Conservation (phyloP, 1,140 invertebrate species). For the Zaprionus africanus region DNA sequence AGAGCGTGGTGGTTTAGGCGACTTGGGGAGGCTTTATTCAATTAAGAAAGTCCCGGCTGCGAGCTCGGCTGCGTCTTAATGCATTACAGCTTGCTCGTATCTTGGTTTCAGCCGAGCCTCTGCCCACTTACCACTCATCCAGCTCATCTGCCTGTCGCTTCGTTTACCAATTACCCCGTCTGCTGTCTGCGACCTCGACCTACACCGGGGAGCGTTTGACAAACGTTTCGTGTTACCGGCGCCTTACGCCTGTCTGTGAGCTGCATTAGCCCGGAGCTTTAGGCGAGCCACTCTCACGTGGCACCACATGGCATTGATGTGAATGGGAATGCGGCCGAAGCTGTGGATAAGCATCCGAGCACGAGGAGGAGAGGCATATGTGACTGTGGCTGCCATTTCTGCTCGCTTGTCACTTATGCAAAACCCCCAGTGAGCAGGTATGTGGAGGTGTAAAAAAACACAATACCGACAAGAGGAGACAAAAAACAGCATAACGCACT, state of each 20-base stretch:
- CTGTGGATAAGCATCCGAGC: slow-evolving; percentile 18
- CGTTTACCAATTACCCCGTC: slow-evolving; percentile 27
- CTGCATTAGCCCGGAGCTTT: slow-evolving; percentile 72
- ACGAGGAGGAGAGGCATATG: slow-evolving; percentile 4
- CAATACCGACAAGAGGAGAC: slow-evolving; percentile 20
- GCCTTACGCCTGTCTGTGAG: slow-evolving; percentile 59
- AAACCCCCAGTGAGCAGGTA: slow-evolving; percentile 72
- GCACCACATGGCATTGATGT: slow-evolving; percentile 28
- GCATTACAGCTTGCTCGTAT: slow-evolving; percentile 33
- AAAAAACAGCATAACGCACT: slow-evolving; percentile 33
- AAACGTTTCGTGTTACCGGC: slow-evolving; percentile 62
- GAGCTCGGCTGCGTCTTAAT: slow-evolving; percentile 50
- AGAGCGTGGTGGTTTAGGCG: not conserved
- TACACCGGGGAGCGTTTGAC: slow-evolving; percentile 62
- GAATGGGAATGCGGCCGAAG: slow-evolving; percentile 27
- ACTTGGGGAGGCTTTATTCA: slow-evolving; percentile 37
- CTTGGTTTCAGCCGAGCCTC: slow-evolving; percentile 3
- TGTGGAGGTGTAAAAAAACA: slow-evolving; percentile 66
- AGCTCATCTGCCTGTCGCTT: slow-evolving; percentile 10
- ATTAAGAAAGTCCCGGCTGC: slow-evolving; percentile 58
- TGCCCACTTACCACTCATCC: not conserved
- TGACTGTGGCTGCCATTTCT: slow-evolving; percentile 21
- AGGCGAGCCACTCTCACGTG: slow-evolving; percentile 60
- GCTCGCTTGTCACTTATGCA: slow-evolving; percentile 73
- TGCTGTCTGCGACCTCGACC: slow-evolving; percentile 31